Percentiles rank a stretch among this genome's conserved stretches.
These are phyloP conservation scores for Cosmia pyralina DNA, from an alignment of 2,888 invertebrate genomes.

Conservation along the genomic window DNA sequence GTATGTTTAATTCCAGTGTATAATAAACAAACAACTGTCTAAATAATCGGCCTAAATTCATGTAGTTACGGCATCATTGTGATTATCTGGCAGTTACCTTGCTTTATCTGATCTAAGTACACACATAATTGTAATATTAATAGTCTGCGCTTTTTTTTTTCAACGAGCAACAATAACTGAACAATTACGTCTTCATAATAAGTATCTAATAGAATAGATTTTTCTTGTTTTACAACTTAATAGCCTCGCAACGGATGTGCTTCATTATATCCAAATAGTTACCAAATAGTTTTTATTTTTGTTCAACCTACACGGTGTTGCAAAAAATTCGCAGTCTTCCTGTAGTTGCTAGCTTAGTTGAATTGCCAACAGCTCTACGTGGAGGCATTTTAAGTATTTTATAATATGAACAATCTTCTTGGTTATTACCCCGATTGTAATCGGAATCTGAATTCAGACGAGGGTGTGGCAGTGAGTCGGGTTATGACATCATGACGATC, in stretches of 20 bases:
- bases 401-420: constrained; percentile 45
- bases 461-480: constrained; percentile 57
- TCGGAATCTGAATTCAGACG: constrained; percentile 37
- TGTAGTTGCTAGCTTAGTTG: constrained; percentile 35
- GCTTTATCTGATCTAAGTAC: constrained; percentile 33
- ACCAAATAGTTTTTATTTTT: constrained; percentile 62
- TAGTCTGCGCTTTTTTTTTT: constrained; percentile 48
- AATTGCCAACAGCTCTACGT: constrained; percentile 30
- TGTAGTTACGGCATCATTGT: constrained; percentile 20
- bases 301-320: constrained; percentile 40
- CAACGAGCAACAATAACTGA: constrained; percentile 51
- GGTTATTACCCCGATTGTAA: constrained; percentile 28
- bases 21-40: not conserved
- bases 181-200: constrained; percentile 63
- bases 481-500: constrained; percentile 36
- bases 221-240: constrained; percentile 70
- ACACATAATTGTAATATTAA: constrained; percentile 52
- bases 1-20: not conserved
- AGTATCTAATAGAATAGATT: constrained; percentile 60
- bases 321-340: constrained; percentile 50
- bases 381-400: constrained; percentile 57
- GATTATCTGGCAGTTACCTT: constrained; percentile 35
- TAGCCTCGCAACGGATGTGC: constrained; percentile 65
- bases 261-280: constrained; percentile 68
- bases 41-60: not conserved